These are phyloP conservation scores for Halcyon chelicuti DNA, from an alignment of 2,797 vertebrate species.

Conservation along the genomic window DNA sequence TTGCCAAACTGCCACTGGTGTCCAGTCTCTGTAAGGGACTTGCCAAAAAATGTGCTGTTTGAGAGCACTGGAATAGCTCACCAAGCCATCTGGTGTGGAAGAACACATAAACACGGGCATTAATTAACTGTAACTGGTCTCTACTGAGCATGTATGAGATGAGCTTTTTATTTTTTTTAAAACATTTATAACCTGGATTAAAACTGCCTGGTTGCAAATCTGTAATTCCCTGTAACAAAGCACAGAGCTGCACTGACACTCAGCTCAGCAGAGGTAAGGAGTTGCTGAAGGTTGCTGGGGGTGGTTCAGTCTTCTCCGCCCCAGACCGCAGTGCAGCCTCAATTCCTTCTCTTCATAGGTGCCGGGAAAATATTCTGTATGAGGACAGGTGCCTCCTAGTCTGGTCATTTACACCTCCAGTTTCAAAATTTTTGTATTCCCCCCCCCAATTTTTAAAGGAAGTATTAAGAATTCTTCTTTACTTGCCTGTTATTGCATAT, in stretches of 20 bases:
- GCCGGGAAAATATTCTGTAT: neutral
- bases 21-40: neutral
- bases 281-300: neutral
- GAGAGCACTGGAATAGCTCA: neutral
- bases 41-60: slow-evolving; percentile 16
- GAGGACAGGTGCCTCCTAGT: neutral
- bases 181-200: neutral
- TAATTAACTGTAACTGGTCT: slow-evolving; percentile 12
- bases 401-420: neutral
- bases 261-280: neutral
- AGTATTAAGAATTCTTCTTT: neutral
- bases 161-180: neutral
- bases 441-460: neutral
- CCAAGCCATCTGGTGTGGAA: slow-evolving; percentile 22
- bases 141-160: neutral
- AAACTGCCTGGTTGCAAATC: neutral
- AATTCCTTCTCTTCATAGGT: neutral
- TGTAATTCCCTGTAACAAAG: neutral
- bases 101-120: neutral
- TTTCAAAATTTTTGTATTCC: too few species aligned
- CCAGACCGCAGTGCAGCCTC: rapidly evolving
- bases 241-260: neutral
- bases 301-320: neutral
- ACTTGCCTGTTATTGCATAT: neutral
- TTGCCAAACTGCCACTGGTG: slow-evolving; percentile 25